These are phyloP conservation scores for Phenganax subtilis DNA, from an alignment of 92 coral and sea anemone genomes.

Conservation along the genomic window DNA sequence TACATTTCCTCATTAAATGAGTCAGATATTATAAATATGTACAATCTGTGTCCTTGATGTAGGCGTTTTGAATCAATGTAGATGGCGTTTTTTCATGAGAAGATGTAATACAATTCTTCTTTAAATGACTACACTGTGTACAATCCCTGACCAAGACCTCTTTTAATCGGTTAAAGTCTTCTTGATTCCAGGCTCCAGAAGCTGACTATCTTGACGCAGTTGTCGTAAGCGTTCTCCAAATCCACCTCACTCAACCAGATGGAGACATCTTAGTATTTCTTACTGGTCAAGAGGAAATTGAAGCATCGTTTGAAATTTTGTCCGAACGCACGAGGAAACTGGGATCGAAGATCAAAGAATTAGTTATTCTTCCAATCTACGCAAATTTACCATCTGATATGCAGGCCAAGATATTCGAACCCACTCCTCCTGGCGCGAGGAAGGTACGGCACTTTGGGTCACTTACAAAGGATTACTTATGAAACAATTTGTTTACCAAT, in stretches of 20 bases:
- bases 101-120: too few species aligned
- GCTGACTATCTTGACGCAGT: conserved; percentile 98
- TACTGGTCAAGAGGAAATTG: conserved; percentile 98
- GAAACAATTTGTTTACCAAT: too few species aligned
- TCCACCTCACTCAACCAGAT: conserved; percentile 89
- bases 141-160: not conserved
- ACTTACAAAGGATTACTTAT: too few species aligned
- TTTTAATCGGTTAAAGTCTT: not conserved
- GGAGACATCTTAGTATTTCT: conserved; percentile 90
- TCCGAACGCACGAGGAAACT: conserved; percentile 91
- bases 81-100: too few species aligned
- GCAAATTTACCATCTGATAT: conserved; percentile 96
- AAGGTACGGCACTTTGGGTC: conserved; percentile 63
- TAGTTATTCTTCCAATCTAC: conserved; percentile 86
- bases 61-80: too few species aligned
- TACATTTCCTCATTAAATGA: too few species aligned
- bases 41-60: too few species aligned
- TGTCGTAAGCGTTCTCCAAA: conserved; percentile 92
- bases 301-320: conserved; percentile 80
- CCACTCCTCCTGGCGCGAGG: conserved; percentile 99
- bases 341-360: conserved; percentile 94
- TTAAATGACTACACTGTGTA: too few species aligned
- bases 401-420: conserved; percentile 97
- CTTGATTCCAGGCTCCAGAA: conserved; percentile 82
- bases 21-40: too few species aligned